Conservation (phyloP, 2,797 vertebrate species). For the Vireo griseus region DNA sequence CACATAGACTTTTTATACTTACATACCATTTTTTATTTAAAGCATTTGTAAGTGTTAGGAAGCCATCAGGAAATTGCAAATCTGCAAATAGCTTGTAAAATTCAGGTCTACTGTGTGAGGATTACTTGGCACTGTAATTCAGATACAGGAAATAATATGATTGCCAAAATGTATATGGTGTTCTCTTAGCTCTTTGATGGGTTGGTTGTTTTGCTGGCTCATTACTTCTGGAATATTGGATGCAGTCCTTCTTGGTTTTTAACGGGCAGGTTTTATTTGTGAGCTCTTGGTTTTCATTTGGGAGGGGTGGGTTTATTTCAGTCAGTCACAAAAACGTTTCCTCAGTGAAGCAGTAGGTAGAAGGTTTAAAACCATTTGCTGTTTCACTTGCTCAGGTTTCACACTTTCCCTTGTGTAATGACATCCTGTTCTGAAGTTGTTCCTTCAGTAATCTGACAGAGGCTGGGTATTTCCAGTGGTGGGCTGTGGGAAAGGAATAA, state of each 20-base stretch:
- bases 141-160: not conserved
- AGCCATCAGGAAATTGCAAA: not conserved
- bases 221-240: not conserved
- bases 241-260: not conserved
- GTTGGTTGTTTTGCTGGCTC: not conserved
- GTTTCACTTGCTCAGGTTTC: conserved; percentile 38
- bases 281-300: not conserved
- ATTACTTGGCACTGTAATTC: not conserved
- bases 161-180: not conserved
- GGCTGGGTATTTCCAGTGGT: conserved; percentile 32
- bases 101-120: not conserved
- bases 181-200: not conserved
- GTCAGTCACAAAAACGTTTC: not conserved
- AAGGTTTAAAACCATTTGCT: conserved; percentile 16
- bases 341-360: not conserved
- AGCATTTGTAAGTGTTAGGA: not conserved
- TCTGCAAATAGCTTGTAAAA: not conserved
- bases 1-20: not conserved
- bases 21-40: not conserved
- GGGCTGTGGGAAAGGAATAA: conserved; percentile 25
- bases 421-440: conserved; percentile 44
- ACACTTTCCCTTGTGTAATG: conserved; percentile 42
- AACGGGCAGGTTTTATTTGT: not conserved
- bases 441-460: not conserved
- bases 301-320: not conserved